These are phyloP conservation scores for Argopecten irradians DNA, from an alignment of 1,140 invertebrate genomes.

Conservation along the genomic window DNA sequence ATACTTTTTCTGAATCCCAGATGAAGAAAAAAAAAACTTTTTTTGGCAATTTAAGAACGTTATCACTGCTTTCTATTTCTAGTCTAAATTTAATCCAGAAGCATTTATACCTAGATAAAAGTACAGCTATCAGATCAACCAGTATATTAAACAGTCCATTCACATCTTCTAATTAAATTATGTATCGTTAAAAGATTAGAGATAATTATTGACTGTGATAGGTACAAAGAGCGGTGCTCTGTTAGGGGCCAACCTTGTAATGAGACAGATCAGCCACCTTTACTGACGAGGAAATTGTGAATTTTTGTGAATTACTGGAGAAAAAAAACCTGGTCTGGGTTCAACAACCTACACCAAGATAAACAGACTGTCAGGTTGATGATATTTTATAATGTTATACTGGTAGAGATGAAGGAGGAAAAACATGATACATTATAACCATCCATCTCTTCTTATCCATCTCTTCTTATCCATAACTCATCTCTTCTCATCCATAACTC, in stretches of 20 bases:
- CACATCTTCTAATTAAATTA: not conserved
- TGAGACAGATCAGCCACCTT: not conserved
- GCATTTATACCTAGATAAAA: not conserved
- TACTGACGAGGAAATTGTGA: not conserved
- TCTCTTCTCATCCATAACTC: no score
- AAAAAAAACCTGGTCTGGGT: not conserved
- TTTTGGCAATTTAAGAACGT: no score
- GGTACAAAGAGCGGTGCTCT: not conserved
- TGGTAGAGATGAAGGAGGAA: no score
- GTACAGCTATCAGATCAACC: not conserved
- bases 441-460: no score
- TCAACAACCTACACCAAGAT: not conserved
- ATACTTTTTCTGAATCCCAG: no score
- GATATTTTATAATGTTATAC: not conserved
- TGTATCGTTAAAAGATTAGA: not conserved
- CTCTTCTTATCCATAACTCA: no score
- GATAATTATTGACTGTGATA: not conserved
- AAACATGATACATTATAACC: no score
- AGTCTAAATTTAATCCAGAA: not conserved
- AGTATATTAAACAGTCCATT: not conserved
- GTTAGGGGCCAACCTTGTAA: not conserved
- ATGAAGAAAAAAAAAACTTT: no score
- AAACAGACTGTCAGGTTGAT: not conserved
- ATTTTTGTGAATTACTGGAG: not conserved
- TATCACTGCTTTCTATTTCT: not conserved